Conservation (phyloP, 2,113 vertebrate species). For the Microcebus jonahi region DNA sequence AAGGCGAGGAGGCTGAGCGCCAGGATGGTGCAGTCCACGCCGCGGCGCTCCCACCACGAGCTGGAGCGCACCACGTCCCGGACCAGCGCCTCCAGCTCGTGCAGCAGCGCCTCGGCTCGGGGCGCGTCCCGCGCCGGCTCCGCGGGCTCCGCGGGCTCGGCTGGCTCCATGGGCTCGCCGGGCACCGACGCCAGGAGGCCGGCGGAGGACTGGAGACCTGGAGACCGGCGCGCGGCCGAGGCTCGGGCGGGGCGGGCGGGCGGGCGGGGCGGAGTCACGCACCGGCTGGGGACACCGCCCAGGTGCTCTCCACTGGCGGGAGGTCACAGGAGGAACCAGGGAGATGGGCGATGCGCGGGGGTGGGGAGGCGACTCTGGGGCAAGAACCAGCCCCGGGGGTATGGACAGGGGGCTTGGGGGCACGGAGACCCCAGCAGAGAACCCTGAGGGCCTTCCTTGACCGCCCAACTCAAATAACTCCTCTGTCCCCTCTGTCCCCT, state of each 20-base stretch:
- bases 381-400: background rate
- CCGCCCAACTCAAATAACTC: background rate
- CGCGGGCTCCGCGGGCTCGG: background rate
- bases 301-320: background rate
- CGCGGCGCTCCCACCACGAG: conserved; percentile 96
- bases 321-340: background rate
- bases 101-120: conserved; percentile 87
- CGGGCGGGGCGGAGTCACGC: conserved; percentile 63
- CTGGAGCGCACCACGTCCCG: conserved; percentile 88
- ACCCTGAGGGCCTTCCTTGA: no score
- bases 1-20: conserved; percentile 86
- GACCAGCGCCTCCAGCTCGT: conserved; percentile 90
- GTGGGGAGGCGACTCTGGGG: background rate
- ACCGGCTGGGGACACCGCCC: background rate
- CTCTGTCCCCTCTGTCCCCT: background rate
- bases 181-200: background rate
- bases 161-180: background rate
- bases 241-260: background rate
- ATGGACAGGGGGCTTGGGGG: background rate
- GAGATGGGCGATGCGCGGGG: background rate
- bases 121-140: background rate
- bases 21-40: conserved; percentile 91
- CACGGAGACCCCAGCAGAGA: background rate
- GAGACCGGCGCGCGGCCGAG: background rate
- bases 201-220: background rate